Conservation (phyloP, 2,113 vertebrate genomes). For the Isurus oxyrinchus region DNA sequence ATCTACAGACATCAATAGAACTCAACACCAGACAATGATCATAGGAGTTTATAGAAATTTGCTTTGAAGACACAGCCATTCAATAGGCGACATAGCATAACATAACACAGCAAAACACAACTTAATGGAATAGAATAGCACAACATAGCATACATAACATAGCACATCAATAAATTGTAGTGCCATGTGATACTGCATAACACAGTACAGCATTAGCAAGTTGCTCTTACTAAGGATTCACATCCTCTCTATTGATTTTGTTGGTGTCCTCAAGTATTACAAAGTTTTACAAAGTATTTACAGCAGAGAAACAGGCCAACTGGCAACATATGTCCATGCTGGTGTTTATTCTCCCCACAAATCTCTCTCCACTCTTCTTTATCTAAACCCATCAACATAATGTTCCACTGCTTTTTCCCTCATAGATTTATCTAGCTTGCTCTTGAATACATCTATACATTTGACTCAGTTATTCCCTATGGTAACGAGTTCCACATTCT, state of each 20-base stretch:
- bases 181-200: background rate
- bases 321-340: background rate
- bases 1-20: background rate
- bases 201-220: background rate
- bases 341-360: background rate
- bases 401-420: background rate
- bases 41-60: background rate
- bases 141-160: background rate
- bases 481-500: background rate
- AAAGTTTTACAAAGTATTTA: background rate
- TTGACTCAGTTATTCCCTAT: background rate
- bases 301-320: background rate
- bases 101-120: background rate
- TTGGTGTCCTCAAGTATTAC: background rate
- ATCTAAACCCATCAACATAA: background rate
- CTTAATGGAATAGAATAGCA: background rate
- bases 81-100: background rate
- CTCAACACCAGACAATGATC: background rate
- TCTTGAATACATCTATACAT: background rate
- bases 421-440: background rate
- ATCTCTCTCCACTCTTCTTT: background rate
- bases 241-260: background rate
- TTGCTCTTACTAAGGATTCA: background rate
- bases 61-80: background rate
- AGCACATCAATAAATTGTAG: background rate